Evolutionary conservation across 2,113 vertebrate species (phyloP).

Genomic region (Hystrix brachyura): DNA sequence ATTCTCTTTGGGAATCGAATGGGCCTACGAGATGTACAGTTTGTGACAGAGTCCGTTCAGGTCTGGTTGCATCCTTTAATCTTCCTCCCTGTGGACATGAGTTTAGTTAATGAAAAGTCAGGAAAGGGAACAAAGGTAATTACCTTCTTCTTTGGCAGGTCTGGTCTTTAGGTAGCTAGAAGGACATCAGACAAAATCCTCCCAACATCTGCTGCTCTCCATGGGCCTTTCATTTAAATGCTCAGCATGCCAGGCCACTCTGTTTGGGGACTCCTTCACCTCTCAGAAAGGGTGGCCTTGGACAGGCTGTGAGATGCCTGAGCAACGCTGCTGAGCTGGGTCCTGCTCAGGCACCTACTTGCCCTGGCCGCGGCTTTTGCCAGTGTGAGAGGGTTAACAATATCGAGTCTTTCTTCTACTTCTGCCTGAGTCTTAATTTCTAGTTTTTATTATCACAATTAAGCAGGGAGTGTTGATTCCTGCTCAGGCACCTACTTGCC

Average conservation of each 20-base stretch:
- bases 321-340: fast-evolving
- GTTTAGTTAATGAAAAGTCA: not conserved
- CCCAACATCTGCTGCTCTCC: not conserved
- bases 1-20: not conserved
- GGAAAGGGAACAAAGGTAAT: not conserved
- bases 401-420: not conserved
- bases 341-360: no score
- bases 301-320: not conserved
- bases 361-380: not conserved
- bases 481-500: no score
- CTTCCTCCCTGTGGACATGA: not conserved
- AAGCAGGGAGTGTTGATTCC: not conserved
- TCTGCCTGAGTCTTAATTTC: not conserved
- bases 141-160: not conserved
- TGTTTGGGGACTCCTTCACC: no score
- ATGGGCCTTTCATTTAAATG: not conserved
- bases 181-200: no score
- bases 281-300: not conserved
- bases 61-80: not conserved
- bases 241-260: not conserved
- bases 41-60: not conserved
- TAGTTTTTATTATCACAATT: not conserved
- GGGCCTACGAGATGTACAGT: not conserved
- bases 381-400: not conserved
- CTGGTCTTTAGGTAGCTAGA: not conserved